These are phyloP conservation scores for Gnatocerus cornutus DNA, from an alignment of 2,888 invertebrate species.

Conservation along the genomic window DNA sequence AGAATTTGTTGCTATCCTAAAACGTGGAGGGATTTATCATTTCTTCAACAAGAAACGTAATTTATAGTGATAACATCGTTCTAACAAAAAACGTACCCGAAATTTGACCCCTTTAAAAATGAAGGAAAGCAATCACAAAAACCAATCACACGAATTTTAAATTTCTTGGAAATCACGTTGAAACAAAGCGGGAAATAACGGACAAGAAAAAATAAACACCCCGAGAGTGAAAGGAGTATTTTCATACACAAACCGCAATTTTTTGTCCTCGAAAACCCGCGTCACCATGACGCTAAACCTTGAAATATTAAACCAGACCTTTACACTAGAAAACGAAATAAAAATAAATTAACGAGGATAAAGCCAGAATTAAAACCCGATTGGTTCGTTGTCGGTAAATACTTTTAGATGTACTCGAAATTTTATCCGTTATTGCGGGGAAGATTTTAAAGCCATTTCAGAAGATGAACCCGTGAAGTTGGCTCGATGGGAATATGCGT, in stretches of 20 bases:
- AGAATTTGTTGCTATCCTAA: no score
- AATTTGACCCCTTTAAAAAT: no score
- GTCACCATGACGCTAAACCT: constrained; percentile 16
- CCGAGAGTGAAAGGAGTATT: not conserved
- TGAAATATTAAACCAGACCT: constrained; percentile 8
- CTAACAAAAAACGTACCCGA: no score
- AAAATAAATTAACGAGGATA: constrained; percentile 29
- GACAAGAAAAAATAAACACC: not conserved
- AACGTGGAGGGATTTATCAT: no score
- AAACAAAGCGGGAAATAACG: no score
- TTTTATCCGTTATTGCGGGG: not conserved
- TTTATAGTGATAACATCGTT: no score
- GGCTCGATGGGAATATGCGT: not conserved
- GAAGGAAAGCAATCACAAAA: no score
- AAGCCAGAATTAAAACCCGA: constrained; percentile 17
- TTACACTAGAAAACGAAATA: constrained; percentile 20
- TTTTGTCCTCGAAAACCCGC: not conserved
- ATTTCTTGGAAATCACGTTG: no score
- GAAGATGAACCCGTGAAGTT: not conserved
- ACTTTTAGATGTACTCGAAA: constrained; percentile 9
- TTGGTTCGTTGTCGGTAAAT: constrained; percentile 19
- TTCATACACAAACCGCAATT: not conserved
- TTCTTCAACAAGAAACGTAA: no score
- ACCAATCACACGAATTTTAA: no score
- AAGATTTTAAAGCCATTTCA: not conserved